Base-by-base conservation (phyloP, 1,140 invertebrate species). In the Orchesella cincta region DNA sequence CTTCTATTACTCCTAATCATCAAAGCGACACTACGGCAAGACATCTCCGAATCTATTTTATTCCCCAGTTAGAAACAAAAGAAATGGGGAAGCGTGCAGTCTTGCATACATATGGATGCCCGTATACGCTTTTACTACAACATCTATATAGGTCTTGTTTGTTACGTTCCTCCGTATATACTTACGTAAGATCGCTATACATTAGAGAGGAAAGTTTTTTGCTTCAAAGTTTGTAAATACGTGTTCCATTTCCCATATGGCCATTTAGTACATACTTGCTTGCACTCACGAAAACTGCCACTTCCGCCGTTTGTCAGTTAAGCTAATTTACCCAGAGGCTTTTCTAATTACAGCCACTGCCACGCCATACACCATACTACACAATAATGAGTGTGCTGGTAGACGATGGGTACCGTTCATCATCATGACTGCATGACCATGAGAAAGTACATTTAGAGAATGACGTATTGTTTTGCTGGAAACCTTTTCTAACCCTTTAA, bases 251-350 rank as follows among this genome's bases (percentile, higher is more conserved):
- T 57, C 23, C 52, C 52, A 57, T 57, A 14, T 57, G 52, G 23
- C 52, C 52, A 57, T 57, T 57, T 67, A 67, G n/a, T n/a, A n/a
- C n/a, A n/a, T n/a, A n/a, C 62, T 31, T 31, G 52, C 33, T 5
- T 67, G 23, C 23, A 8, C 62, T 23, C 62, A 67, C 3, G 23
- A 67, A 67, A 67, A 67, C 26, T 29, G 62, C 26, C 8, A 67
- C 62, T 67, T 67, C 62, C 62, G 26, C n/a, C 62, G 62, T 67
- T 67, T 67, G 62, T 67, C 62, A 67, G 62, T 33, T 67, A 67
- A 67, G 62, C 31, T 67, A 67, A 67, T 67, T 67, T 67, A 67
- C 62, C 62, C 62, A 67, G 23, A 67, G 62, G 62, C 62, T 31
- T 67, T 57, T 26, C 52, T 67, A 67, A 67, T 67, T 67, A 67